Conservation (phyloP, 2,797 vertebrate genomes). For the Lemur catta region DNA sequence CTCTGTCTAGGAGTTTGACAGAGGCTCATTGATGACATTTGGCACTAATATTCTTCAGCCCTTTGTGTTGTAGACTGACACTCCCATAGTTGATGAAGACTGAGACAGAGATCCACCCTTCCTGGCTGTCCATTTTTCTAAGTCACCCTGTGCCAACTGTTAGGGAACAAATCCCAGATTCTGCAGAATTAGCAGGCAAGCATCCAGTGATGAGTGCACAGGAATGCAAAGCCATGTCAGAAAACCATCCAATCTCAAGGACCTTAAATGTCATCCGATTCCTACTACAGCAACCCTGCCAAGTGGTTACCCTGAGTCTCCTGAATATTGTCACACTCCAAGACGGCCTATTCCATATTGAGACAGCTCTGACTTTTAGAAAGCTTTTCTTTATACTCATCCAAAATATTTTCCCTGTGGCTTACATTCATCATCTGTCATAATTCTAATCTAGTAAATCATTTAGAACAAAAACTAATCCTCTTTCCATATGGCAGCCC, state of each 20-base stretch:
- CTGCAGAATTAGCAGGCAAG: slow-evolving; percentile 39
- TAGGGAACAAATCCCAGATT: slow-evolving; percentile 44
- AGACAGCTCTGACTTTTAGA: slow-evolving; percentile 34
- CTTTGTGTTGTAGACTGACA: neutral
- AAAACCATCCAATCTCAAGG: slow-evolving; percentile 52
- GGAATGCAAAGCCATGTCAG: slow-evolving; percentile 35
- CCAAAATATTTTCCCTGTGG: slow-evolving; percentile 51
- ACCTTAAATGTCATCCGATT: slow-evolving; percentile 58
- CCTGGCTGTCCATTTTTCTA: slow-evolving; percentile 27
- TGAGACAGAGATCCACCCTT: slow-evolving; percentile 11
- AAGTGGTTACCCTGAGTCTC: neutral
- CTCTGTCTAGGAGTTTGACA: neutral
- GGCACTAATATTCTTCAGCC: neutral
- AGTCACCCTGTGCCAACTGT: slow-evolving; percentile 47
- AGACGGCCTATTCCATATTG: neutral
- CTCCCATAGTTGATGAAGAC: neutral
- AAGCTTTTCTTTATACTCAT: neutral
- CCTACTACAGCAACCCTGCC: neutral
- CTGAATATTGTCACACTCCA: neutral
- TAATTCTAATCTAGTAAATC: slow-evolving; percentile 52
- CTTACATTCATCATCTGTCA: slow-evolving; percentile 50
- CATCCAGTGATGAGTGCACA: neutral
- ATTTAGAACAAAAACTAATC: slow-evolving; percentile 48
- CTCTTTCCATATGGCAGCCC: slow-evolving; percentile 28
- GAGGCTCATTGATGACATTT: neutral